phyloP scores from a whole-genome alignment of 2,113 vertebrate genomes.

The Myanophis thanlyinensis region DNA sequence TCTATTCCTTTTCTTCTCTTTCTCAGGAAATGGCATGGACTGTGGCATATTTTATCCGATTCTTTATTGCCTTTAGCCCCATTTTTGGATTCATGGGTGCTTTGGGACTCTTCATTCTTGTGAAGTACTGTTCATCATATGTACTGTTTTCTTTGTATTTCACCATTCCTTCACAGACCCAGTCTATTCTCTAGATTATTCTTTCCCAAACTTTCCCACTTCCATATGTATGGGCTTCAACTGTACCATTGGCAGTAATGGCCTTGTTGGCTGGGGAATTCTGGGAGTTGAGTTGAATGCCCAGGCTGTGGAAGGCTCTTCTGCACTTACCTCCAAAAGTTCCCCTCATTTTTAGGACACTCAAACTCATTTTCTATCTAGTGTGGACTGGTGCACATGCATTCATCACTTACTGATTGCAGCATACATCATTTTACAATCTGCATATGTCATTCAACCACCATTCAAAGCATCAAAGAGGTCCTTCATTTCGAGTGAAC shows the following conservation, averaged over 20 bases:
- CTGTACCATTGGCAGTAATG: not conserved
- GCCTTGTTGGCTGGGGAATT: not conserved
- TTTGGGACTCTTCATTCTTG: conserved; percentile 44
- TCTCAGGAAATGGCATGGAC: conserved; percentile 56
- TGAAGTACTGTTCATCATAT: conserved; percentile 40
- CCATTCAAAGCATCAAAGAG: not conserved
- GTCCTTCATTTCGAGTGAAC: not conserved
- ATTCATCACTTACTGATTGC: not conserved
- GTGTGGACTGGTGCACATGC: not conserved
- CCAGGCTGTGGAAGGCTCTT: not conserved
- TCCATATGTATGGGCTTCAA: not conserved
- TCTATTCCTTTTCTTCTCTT: not conserved
- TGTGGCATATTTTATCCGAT: conserved; percentile 54
- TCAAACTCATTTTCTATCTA: not conserved
- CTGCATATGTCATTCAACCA: not conserved
- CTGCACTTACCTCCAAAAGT: not conserved
- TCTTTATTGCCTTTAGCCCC: conserved; percentile 42
- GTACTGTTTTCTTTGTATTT: not conserved
- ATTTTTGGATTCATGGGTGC: conserved; percentile 47
- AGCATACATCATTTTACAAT: not conserved
- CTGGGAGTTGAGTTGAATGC: not conserved
- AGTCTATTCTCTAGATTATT: not conserved
- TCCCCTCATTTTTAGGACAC: not conserved
- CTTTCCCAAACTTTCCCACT: no score
- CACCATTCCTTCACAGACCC: not conserved